Evolutionary conservation across 2,113 vertebrate species (phyloP), one percentile per base, ranked within the genome.

Genomic region (Vulpes vulpes): DNA sequence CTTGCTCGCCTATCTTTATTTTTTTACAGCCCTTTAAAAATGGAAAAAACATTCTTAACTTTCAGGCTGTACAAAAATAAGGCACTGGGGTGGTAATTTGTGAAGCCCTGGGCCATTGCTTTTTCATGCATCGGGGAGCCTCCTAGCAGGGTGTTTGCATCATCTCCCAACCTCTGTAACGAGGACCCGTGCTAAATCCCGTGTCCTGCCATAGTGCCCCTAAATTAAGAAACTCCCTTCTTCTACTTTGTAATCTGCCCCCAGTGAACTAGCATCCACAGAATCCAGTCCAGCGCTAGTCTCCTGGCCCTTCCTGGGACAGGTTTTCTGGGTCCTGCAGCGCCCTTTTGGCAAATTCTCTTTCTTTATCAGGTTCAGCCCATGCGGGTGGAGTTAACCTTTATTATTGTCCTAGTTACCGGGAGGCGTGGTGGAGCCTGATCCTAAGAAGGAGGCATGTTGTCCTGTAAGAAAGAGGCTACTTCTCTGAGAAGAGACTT

Each of bases 1-100:
- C 53, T 91, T 86, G 27, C 76, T 87, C 90, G 30, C 23, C 23
- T 90, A 78, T 85, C 71, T 89, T 85, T 87, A 30, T 78, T 94
- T 81, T 87, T 91, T 89, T 85, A 82, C 43, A 85, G 64, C 3
- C 2, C 59, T 96, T 86, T 92, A 94, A 80, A 78, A 80, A 59
- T 30, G 7, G 51, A 53, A 78, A 73, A 57, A 65, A 78, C 15
- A 53, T 65, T 92, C 65, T 92, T 95, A 83, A 60, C 35, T 95
- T 93, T 49, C 0, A 22, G n/a, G 79, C 27, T 64, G 65, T 81
- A 94, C 64, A 78, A 87, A 92, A 92, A 87, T 78, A 87, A 93
- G 89, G 25, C 20, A 27, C 1, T 6, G 67, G 3, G 59, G 38
- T 74, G 49, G 0, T 32, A 57, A 78, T 85, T 38, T 94, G 79